phyloP scores from a whole-genome alignment of 2,113 vertebrate genomes.

The Gadus macrocephalus region DNA sequence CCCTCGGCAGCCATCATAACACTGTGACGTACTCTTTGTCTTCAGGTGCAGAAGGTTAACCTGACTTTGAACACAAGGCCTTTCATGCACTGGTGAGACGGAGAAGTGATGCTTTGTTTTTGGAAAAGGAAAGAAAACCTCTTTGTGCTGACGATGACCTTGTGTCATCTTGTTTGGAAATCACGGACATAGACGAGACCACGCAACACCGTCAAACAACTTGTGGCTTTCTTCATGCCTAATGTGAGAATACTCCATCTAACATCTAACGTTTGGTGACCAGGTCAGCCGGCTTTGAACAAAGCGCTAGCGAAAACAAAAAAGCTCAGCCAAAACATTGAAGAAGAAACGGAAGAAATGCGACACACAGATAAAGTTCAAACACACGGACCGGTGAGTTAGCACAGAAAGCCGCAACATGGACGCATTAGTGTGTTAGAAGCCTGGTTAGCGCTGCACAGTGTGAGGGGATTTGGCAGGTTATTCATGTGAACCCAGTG shows the following conservation, averaged over 20 bases:
- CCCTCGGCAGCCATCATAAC: too few relatives aligned
- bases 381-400: conserved; percentile 73
- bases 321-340: too few relatives aligned
- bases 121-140: not conserved
- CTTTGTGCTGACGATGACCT: too few relatives aligned
- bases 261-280: too few relatives aligned
- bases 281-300: too few relatives aligned
- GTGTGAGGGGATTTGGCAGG: conserved; percentile 74
- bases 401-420: conserved; percentile 72
- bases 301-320: too few relatives aligned
- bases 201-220: too few relatives aligned
- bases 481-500: conserved; percentile 75
- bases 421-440: conserved; percentile 81
- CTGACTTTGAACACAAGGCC: conserved; percentile 47
- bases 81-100: conserved; percentile 30
- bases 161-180: too few relatives aligned
- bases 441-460: conserved; percentile 78
- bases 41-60: not conserved
- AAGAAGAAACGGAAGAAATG: not conserved
- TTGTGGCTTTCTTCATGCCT: too few relatives aligned
- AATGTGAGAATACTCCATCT: too few relatives aligned
- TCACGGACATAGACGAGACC: too few relatives aligned
- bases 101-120: conserved; percentile 25
- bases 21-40: too few relatives aligned
- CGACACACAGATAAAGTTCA: conserved; percentile 35